Base-by-base conservation (phyloP, 2,797 vertebrate species). In the Malurus splendens region DNA sequence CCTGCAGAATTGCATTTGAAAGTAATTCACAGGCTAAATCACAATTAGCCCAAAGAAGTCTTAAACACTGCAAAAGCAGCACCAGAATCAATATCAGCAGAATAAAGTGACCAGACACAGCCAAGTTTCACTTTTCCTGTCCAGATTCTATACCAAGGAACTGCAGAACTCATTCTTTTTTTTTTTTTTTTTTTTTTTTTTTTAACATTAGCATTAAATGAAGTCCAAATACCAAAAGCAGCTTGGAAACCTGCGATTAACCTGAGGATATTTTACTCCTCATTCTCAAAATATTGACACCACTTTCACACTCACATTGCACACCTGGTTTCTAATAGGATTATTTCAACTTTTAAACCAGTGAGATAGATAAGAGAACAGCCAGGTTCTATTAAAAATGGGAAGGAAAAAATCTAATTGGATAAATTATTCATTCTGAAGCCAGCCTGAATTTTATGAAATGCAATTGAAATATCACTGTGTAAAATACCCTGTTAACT, bases 331-430 rank as follows among this genome's bases (percentile, higher is more conserved):
- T 79, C 66, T 87, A 86, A 81, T 57, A 87, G 36, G 25, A 81
- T 83, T 86, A 73, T 70, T 95, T 91, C 42, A 5, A 64, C 67
- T 87, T 93, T 92, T 79, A 84, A 93, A 86, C 56, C 36, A 55
- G 20, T 24, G 33, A 79, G 19, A 73, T 14, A 78, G 76, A 80
- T 86, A 55, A 89, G 32, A 75, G 52, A 77, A 71, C 27, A 62
- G 45, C 15, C 30, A 70, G 30, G 10, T 73, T 86, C 64, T 71
- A 73, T 62, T 87, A 76, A 89, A 83, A 92, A 66, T 36, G 6
- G 12, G 15, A 18, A 19, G 18, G 6, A 36, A 90, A 61, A 61
- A 48, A 7, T 70, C 22, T 88, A 88, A 91, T 88, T 93, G 59
- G 59, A 72, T 83, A 89, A 90, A 92, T 91, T 89, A 83, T 87